Conservation (phyloP, 2,888 invertebrate species). For the Nemurella pictetii region DNA sequence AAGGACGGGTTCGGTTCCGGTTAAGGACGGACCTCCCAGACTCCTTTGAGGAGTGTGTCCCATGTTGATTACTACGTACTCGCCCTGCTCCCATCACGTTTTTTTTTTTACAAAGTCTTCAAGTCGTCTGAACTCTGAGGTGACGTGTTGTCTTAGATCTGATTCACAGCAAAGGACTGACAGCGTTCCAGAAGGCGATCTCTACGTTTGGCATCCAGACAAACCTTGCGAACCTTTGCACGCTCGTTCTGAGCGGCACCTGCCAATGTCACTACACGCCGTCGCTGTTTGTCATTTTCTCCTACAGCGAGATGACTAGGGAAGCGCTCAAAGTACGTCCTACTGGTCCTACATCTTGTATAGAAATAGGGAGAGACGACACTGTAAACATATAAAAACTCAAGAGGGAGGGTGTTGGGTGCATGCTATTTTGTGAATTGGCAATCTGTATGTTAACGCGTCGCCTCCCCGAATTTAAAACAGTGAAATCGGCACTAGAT, state of each 20-base stretch:
- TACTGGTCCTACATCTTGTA: no score
- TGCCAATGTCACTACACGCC: background rate
- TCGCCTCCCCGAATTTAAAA: no score
- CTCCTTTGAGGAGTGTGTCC: no score
- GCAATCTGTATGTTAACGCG: no score
- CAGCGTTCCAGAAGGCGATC: background rate
- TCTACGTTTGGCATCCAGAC: background rate
- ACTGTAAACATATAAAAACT: no score
- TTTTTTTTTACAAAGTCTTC: background rate
- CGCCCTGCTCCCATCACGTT: background rate
- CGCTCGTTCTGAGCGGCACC: background rate
- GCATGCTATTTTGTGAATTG: no score
- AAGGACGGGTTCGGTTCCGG: no score
- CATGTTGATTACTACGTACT: background rate
- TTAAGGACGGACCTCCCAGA: no score
- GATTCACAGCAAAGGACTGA: background rate
- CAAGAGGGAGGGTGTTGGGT: no score
- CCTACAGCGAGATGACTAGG: background rate
- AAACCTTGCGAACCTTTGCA: background rate
- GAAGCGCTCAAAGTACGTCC: background rate
- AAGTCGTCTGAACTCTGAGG: background rate
- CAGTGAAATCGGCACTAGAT: no score
- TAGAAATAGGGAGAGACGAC: no score
- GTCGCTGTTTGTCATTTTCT: slow-evolving; percentile 4
- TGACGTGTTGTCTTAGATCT: background rate